Base-by-base conservation (phyloP, 64 coral and sea anemone genomes). In the Montipora foliosa region DNA sequence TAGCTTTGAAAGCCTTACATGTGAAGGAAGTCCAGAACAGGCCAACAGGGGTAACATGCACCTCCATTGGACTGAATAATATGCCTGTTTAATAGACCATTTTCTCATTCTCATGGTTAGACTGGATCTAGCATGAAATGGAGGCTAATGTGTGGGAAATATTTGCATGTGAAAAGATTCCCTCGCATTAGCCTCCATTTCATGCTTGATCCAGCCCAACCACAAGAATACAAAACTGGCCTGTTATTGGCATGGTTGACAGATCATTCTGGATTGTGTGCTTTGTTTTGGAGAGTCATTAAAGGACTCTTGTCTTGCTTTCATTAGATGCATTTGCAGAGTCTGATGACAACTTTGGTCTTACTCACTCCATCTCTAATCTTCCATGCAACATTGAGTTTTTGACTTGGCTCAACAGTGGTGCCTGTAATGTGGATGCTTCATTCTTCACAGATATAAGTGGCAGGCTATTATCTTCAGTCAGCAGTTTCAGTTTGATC, bases 371-470 rank as follows among this genome's bases (percentile, higher is more conserved):
- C 10, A 37, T 78, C 22, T 67, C 76, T 3, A 90, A 71, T 47
- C 88, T 97, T 52, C 95, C 95, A 14, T 44, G 69, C 69, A 87
- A 97, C 48, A 87, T 97, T 21, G 95, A 94, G 59, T 97, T 97
- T 67, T 71, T 95, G 46, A 95, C 91, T 3, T 98, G 97, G 97
- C 67, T 98, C 4, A 94, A 77, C 44, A 91, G 94, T 11, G 94
- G 97, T 14, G 90, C 97, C n/a, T 98, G 97, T 95, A 83, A 98
- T 59, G 74, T 94, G 5, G 92, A 95, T 37, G 75, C 91, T 5
- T 19, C 88, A 16, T 95, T 98, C 44, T 94, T 98, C 72, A 94
- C 87, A 3, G 89, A 93, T 15, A 74, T 75, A 58, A 92, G 82
- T 75, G 82, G 87, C 44, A 81, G 88, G n/a, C 91, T 90, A 11